Evolutionary conservation across 2,113 vertebrate species (phyloP), one percentile per base, ranked within the genome.

Genomic region (Chionomys nivalis): DNA sequence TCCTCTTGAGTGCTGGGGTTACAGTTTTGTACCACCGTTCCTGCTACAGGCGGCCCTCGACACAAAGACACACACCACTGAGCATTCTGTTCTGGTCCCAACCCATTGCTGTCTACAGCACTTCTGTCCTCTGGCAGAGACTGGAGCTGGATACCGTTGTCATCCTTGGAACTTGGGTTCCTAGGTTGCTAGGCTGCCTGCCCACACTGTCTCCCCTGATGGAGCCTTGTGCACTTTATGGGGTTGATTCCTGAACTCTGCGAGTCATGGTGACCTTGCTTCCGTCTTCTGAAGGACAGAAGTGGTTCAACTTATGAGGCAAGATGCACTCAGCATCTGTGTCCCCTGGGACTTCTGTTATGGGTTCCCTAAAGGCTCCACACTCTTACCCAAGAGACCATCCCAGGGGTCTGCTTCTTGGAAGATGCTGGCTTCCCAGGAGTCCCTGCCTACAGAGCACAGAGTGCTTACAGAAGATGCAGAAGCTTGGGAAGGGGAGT

Each of bases 151-250:
- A 9, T 33, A 5, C 58, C 5, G 16, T 47, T 13, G 33, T 81
- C n/a, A 23, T 47, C 44, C 87, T 65, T 26, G 7, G 52, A 87
- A 36, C 24, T 47, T 1, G 36, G 49, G 24, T 19, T 79, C 31
- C 9, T 49, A 11, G 82, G 33, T 21, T 77, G 73, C 23, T n/a
- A 63, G 72, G 26, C 47, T 82, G 26, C 33, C 47, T 14, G 28
- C 58, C 70, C n/a, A 4, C 0, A 0, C 55, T 0, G 0, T 42
- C 36, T 10, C 13, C 16, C 75, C 58, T 2, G 0, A 55, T 44
- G 0, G 0, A 16, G 19, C 49, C 77, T 33, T 33, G 44, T 19
- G 17, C 1, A 17, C 44, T 19, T 0, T 2, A n/a, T n/a, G 72
- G 42, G 42, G 49, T 14, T 7, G 65, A 68, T 72, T 52, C 31